A percentile compares a stretch with the other conserved stretches of the same genome.
These are phyloP conservation scores for Sebastes aleutianus DNA, from an alignment of 2,797 vertebrate species.

Conservation along the genomic window DNA sequence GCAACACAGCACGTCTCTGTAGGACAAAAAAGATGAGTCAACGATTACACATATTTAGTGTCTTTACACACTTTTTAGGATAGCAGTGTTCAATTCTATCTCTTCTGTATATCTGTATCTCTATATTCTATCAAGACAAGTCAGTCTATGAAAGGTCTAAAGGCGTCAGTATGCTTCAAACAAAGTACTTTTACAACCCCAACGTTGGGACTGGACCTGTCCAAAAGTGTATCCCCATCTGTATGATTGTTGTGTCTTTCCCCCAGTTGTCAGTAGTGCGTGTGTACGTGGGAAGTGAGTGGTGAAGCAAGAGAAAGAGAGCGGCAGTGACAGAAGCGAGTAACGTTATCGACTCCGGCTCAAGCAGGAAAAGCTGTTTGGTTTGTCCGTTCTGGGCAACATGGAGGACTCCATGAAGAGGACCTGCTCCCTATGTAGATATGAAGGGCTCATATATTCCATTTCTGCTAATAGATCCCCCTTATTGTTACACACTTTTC, in stretches of 20 bases:
- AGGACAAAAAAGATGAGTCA: constrained; percentile 10
- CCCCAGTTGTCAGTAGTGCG: too few relatives aligned
- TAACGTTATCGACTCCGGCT: too few relatives aligned
- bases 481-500: too few relatives aligned
- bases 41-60: neutral
- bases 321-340: too few relatives aligned
- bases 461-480: too few relatives aligned
- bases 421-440: too few relatives aligned
- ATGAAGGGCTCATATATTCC: too few relatives aligned
- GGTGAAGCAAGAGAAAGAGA: too few relatives aligned
- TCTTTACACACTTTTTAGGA: neutral
- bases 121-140: neutral
- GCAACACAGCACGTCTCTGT: constrained; percentile 62
- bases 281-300: too few relatives aligned
- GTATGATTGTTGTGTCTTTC: neutral
- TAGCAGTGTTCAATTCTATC: neutral
- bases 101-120: neutral
- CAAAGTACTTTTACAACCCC: neutral
- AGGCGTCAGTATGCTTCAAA: neutral
- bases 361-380: too few relatives aligned
- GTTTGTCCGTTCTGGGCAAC: too few relatives aligned
- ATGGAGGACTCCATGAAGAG: too few relatives aligned
- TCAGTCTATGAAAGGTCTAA: neutral
- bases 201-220: neutral
- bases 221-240: neutral